A percentile compares a stretch with the other conserved stretches of the same genome.
Evolutionary conservation across 2,888 invertebrate species (phyloP).

Genomic region (Apoda limacodes): DNA sequence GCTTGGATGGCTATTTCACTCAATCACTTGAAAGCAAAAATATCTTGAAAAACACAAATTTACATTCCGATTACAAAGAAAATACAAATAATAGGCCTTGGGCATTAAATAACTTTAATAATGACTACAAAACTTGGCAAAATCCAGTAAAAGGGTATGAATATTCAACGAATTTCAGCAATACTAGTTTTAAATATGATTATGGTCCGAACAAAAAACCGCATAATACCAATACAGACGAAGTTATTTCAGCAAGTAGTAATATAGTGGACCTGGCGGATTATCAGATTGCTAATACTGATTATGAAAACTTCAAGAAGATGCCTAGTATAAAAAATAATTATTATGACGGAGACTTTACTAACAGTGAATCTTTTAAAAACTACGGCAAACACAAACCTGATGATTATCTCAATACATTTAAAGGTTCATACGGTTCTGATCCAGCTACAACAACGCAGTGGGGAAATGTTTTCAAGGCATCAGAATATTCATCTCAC

Average conservation of each 20-base stretch:
- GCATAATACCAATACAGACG: constrained; percentile 33
- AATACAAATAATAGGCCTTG: constrained; percentile 39
- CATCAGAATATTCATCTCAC: constrained; percentile 33
- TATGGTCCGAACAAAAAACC: constrained; percentile 36
- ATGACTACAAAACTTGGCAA: constrained; percentile 32
- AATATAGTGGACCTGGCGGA: constrained; percentile 37
- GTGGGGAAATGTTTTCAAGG: constrained; percentile 48
- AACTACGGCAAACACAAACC: constrained; percentile 32
- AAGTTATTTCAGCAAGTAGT: constrained; percentile 45
- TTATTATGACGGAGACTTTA: constrained; percentile 33
- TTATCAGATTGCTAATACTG: constrained; percentile 37
- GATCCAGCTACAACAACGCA: constrained; percentile 35
- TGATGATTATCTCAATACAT: constrained; percentile 37
- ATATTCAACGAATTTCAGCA: constrained; percentile 46
- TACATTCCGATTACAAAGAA: constrained; percentile 34
- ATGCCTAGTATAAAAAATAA: constrained; percentile 32
- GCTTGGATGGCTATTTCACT: constrained; percentile 25
- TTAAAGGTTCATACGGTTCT: constrained; percentile 37
- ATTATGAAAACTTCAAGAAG: constrained; percentile 39
- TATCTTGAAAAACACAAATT: constrained; percentile 24
- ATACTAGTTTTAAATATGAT: constrained; percentile 42
- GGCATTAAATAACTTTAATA: constrained; percentile 18
- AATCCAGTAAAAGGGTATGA: constrained; percentile 42
- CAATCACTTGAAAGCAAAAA: too few relatives aligned
- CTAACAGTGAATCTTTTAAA: constrained; percentile 26